Percentiles rank a stretch among this genome's conserved stretches.
phyloP scores from a whole-genome alignment of 2,113 vertebrate species.

The Pimephales promelas region DNA sequence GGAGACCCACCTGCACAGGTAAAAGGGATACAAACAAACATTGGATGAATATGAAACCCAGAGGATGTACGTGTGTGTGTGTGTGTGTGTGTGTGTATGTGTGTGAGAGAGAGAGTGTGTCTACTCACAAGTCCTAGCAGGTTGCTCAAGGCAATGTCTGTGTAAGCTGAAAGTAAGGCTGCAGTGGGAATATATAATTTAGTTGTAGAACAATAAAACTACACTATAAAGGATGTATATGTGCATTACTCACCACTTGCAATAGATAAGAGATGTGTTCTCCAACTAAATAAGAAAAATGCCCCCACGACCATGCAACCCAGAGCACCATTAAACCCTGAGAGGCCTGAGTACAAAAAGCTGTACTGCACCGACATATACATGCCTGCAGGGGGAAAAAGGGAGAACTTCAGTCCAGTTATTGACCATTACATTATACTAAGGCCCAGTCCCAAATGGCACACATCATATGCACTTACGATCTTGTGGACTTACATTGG shows the following conservation, averaged over 20 bases:
- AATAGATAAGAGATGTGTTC: conserved; percentile 71
- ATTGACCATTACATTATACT: too few species aligned
- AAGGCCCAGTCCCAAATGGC: too few species aligned
- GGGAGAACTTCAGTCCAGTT: background rate
- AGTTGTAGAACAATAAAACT: background rate
- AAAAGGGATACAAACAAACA: background rate
- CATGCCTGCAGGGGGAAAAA: conserved; percentile 64
- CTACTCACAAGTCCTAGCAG: conserved; percentile 73
- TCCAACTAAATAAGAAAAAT: conserved; percentile 74
- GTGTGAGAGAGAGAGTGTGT: too few species aligned
- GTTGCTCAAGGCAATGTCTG: conserved; percentile 74
- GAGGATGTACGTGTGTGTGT: too few species aligned
- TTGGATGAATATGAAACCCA: background rate
- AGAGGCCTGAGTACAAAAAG: conserved; percentile 71
- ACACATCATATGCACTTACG: too few species aligned
- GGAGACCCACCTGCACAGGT: conserved; percentile 67
- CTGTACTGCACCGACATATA: conserved; percentile 68
- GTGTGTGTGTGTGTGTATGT: background rate
- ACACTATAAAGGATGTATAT: background rate
- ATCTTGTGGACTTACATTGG: too few species aligned
- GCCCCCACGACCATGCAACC: conserved; percentile 75
- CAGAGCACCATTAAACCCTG: conserved; percentile 76
- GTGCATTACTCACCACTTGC: conserved; percentile 66
- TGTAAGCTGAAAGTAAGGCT: conserved; percentile 75
- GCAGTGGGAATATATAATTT: conserved; percentile 9